Conservation (phyloP, 1,140 invertebrate genomes). For the Halyomorpha halys region DNA sequence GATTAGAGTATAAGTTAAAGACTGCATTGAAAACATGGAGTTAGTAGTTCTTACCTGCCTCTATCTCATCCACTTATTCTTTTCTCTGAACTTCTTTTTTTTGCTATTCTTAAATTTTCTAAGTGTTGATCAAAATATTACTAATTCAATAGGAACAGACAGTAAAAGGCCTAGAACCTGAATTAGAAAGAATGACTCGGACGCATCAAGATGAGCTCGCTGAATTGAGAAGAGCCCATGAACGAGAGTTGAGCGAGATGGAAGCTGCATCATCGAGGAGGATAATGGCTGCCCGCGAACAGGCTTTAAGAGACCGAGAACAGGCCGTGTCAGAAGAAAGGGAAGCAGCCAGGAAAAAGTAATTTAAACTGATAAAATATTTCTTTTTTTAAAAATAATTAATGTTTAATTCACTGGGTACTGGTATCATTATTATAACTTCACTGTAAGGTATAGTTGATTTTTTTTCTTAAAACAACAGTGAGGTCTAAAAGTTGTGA, state of each 20-base stretch:
- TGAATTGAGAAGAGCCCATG: slow-evolving; percentile 47
- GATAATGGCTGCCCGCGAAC: slow-evolving; percentile 39
- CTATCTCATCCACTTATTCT: too few species aligned
- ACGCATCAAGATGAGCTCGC: slow-evolving; percentile 48
- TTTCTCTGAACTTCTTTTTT: too few species aligned
- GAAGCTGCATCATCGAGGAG: slow-evolving; percentile 44
- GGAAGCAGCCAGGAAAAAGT: slow-evolving; percentile 31
- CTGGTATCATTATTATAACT: too few species aligned
- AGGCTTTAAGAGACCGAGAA: slow-evolving; percentile 41
- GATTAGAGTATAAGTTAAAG: too few species aligned
- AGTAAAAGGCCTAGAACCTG: slow-evolving; percentile 59
- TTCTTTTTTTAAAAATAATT: too few species aligned
- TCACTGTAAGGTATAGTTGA: too few species aligned
- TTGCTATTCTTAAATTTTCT: too few species aligned
- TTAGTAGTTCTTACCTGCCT: too few species aligned
- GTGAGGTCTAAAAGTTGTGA: too few species aligned
- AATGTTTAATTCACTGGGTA: background rate
- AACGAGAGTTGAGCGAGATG: slow-evolving; percentile 46
- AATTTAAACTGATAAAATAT: too few species aligned
- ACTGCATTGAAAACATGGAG: too few species aligned
- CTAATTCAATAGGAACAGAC: slow-evolving; percentile 47
- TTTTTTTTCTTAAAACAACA: too few species aligned
- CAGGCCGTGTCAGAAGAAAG: slow-evolving; percentile 41
- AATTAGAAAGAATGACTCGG: slow-evolving; percentile 52
- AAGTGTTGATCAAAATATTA: slow-evolving; percentile 21